These are phyloP conservation scores for Gastrophryne carolinensis DNA, from an alignment of 2,797 vertebrate species.

Conservation along the genomic window DNA sequence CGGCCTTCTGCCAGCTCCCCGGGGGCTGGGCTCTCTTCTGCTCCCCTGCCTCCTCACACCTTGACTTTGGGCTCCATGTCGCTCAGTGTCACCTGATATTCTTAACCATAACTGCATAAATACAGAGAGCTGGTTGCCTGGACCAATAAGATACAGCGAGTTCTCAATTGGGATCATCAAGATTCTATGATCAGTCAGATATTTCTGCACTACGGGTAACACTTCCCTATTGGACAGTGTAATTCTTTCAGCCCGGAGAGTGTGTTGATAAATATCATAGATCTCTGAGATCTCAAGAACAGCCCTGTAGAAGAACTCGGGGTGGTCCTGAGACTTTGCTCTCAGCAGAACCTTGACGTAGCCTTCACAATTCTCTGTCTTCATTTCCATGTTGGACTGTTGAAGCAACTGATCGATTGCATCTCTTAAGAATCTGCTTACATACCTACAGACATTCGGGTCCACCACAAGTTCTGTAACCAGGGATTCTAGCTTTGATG, in stretches of 20 bases:
- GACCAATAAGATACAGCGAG: too few relatives aligned
- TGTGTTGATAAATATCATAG: background rate
- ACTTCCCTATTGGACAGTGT: conserved; percentile 24
- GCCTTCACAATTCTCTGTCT: fast-evolving
- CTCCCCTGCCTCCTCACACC: too few relatives aligned
- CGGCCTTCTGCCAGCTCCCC: too few relatives aligned
- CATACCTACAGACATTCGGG: conserved; percentile 54
- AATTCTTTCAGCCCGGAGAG: conserved; percentile 63
- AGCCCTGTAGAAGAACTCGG: background rate
- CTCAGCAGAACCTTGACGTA: conserved; percentile 43
- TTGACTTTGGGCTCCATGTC: too few relatives aligned
- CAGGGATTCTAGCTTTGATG: background rate
- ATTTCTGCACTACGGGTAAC: too few relatives aligned
- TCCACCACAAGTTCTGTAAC: conserved; percentile 41
- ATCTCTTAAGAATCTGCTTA: background rate
- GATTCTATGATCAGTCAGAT: too few relatives aligned
- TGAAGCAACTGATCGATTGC: background rate
- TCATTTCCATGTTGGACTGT: background rate
- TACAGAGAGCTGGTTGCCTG: too few relatives aligned
- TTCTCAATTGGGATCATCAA: too few relatives aligned
- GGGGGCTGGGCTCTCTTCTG: too few relatives aligned
- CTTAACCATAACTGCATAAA: too few relatives aligned
- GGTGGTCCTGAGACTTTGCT: background rate
- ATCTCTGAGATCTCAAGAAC: conserved; percentile 42
- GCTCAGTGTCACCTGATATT: too few relatives aligned